phyloP scores from a whole-genome alignment of 2,888 invertebrate species.

The Gymnocheta viridis region DNA sequence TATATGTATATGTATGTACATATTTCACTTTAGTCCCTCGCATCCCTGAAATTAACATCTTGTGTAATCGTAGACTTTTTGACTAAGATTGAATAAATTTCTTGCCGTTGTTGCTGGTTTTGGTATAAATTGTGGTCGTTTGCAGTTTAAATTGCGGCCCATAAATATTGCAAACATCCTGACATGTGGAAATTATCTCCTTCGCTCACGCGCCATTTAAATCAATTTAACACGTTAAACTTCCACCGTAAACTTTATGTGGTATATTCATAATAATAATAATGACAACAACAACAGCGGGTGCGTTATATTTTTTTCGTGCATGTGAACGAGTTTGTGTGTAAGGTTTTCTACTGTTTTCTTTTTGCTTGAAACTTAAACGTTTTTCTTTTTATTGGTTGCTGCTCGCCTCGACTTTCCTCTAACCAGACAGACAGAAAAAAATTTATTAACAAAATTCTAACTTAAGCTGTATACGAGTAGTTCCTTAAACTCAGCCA shows the following conservation, averaged over 20 bases:
- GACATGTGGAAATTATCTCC: slow-evolving; percentile 82
- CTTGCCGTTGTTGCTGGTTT: slow-evolving; percentile 33
- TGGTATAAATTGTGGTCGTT: slow-evolving; percentile 66
- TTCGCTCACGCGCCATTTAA: slow-evolving; percentile 82
- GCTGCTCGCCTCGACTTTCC: slow-evolving; percentile 10
- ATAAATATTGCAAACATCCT: slow-evolving; percentile 80
- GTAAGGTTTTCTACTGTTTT: slow-evolving; percentile 25
- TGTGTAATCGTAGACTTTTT: slow-evolving; percentile 66
- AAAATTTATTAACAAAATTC: slow-evolving; percentile 80
- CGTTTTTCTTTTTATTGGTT: slow-evolving; percentile 69
- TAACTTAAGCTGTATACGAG: slow-evolving; percentile 73
- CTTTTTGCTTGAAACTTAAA: slow-evolving; percentile 33
- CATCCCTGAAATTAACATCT: slow-evolving; percentile 26
- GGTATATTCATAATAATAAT: slow-evolving; percentile 54
- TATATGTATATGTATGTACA: too few relatives aligned
- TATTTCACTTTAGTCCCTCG: not conserved
- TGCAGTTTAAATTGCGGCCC: slow-evolving; percentile 77
- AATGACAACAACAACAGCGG: slow-evolving; percentile 47
- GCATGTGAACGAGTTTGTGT: not conserved
- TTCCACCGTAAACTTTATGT: slow-evolving; percentile 68
- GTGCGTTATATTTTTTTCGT: slow-evolving; percentile 53
- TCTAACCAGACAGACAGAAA: not conserved
- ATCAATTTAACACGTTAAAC: slow-evolving; percentile 82
- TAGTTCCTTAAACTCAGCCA: slow-evolving; percentile 29
- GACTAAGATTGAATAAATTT: slow-evolving; percentile 32